These are phyloP conservation scores for Palythoa caribaeorum DNA, from an alignment of 92 coral and sea anemone species.

Conservation along the genomic window DNA sequence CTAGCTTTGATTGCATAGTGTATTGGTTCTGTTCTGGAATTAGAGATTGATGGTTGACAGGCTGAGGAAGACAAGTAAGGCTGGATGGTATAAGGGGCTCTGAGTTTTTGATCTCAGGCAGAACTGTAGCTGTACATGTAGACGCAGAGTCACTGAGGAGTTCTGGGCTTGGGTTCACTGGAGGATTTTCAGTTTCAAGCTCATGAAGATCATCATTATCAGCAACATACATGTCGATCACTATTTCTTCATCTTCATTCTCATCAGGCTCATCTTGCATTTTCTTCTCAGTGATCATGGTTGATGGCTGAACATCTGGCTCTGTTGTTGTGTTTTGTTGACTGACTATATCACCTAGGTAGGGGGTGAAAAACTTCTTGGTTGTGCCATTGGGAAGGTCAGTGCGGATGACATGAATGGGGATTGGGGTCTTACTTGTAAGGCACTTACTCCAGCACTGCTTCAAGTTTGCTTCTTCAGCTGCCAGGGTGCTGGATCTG, in stretches of 20 bases:
- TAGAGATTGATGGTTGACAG: background rate
- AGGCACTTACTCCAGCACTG: constrained; percentile 32
- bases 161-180: background rate
- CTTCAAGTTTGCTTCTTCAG: constrained; percentile 29
- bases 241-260: constrained; percentile 23
- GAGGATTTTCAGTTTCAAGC: background rate
- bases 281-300: constrained; percentile 2
- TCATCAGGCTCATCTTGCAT: background rate
- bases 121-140: background rate
- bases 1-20: background rate
- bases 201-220: constrained; percentile 19
- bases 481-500: constrained; percentile 21
- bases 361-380: constrained; percentile 13
- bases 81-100: background rate
- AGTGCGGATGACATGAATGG: constrained; percentile 41
- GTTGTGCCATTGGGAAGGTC: constrained; percentile 39
- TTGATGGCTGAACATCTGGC: constrained; percentile 1
- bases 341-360: constrained; percentile 24
- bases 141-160: background rate
- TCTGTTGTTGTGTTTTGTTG: constrained; percentile 9
- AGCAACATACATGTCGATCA: constrained; percentile 27
- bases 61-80: background rate
- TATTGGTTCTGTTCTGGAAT: constrained; percentile 10
- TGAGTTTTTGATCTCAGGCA: background rate
- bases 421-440: background rate